These are phyloP conservation scores for Drosophila melanocephala DNA, from an alignment of 2,888 invertebrate species.

Conservation along the genomic window DNA sequence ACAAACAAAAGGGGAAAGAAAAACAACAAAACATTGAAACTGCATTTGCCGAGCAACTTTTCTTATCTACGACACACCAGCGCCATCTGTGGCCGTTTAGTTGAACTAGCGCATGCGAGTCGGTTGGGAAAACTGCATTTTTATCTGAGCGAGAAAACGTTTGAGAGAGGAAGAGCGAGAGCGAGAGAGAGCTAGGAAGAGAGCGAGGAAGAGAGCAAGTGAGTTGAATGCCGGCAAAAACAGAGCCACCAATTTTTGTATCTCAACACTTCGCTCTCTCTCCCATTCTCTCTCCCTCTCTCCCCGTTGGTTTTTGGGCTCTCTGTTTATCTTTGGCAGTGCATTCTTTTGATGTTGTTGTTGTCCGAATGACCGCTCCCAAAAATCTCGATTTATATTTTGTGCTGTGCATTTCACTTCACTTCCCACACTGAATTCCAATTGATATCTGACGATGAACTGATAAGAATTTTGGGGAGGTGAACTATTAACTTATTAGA, in stretches of 20 bases:
- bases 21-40: constrained; percentile 12
- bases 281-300: constrained; percentile 1
- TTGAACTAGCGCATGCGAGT: constrained; percentile 40
- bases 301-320: constrained; percentile 21
- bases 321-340: constrained; percentile 72
- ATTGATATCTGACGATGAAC: constrained; percentile 33
- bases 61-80: constrained; percentile 36
- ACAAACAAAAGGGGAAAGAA: constrained; percentile 24
- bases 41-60: constrained; percentile 42
- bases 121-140: constrained; percentile 49
- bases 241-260: constrained; percentile 26
- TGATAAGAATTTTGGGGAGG: constrained; percentile 38
- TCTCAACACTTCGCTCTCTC: constrained; percentile 30
- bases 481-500: not conserved
- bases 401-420: constrained; percentile 24
- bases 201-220: not conserved
- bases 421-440: constrained; percentile 16
- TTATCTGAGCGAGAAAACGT: constrained; percentile 37
- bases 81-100: constrained; percentile 64
- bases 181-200: not conserved
- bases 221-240: constrained; percentile 61
- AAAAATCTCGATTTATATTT: constrained; percentile 64
- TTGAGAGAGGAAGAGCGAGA: not conserved
- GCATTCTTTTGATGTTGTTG: constrained; percentile 49
- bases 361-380: constrained; percentile 67